phyloP scores from a whole-genome alignment of 2,797 vertebrate species.

The Lithobates pipiens region DNA sequence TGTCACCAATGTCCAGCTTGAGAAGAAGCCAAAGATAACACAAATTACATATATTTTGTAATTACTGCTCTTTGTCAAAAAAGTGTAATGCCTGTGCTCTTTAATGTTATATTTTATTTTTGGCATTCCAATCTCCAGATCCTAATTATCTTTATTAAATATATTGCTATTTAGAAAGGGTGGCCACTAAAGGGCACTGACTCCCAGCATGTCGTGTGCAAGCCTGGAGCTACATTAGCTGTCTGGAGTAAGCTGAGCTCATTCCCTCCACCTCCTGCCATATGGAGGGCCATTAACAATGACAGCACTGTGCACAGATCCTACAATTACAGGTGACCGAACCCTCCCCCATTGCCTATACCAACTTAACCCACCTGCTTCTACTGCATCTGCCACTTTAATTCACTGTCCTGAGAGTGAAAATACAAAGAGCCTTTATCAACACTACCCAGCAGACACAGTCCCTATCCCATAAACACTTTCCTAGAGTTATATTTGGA shows the following conservation, averaged over 20 bases:
- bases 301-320: slow-evolving; percentile 52
- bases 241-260: slow-evolving; percentile 1
- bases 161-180: not conserved
- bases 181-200: not conserved
- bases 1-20: not conserved
- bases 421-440: slow-evolving; percentile 37
- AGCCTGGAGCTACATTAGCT: slow-evolving; percentile 23
- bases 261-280: slow-evolving; percentile 23
- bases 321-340: slow-evolving; percentile 58
- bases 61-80: too few species aligned
- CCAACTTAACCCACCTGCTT: slow-evolving; percentile 52
- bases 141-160: not conserved
- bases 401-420: not conserved
- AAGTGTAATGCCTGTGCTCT: too few species aligned
- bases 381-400: slow-evolving; percentile 56
- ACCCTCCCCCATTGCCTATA: slow-evolving; percentile 25
- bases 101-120: too few species aligned
- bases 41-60: not conserved
- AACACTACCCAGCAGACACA: not conserved
- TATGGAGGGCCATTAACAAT: slow-evolving; percentile 58
- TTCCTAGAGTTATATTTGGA: slow-evolving; percentile 20
- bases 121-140: too few species aligned
- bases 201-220: not conserved
- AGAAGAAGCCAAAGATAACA: not conserved
- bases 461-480: not conserved